Percentiles rank a stretch among this genome's conserved stretches.
phyloP scores from a whole-genome alignment of 2,888 invertebrate genomes.

The Yponomeuta malinellus region DNA sequence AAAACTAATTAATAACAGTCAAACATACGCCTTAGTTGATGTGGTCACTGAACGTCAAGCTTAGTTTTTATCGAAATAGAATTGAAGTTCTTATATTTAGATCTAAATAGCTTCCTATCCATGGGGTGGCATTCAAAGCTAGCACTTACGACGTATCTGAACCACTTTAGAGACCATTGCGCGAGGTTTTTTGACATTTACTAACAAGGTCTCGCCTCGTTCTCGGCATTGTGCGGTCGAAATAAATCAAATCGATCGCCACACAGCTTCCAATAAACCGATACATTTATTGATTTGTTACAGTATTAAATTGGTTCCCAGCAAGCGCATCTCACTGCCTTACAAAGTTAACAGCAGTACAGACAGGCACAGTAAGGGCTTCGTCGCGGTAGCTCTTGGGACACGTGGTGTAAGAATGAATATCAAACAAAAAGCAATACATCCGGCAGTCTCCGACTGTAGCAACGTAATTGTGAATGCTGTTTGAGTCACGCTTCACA shows the following conservation, averaged over 20 bases:
- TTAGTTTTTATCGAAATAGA: not conserved
- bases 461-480: not conserved
- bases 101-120: no score
- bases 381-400: not conserved
- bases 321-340: conserved; percentile 47
- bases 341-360: conserved; percentile 13
- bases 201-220: conserved; percentile 67
- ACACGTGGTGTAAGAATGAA: no score
- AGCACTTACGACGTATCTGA: not conserved
- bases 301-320: conserved; percentile 74
- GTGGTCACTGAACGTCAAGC: no score
- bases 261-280: conserved; percentile 73
- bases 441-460: no score
- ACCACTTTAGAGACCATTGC: conserved; percentile 27
- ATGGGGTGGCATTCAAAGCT: not conserved
- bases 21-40: no score
- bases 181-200: conserved; percentile 61
- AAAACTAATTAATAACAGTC: no score
- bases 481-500: conserved; percentile 12
- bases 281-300: conserved; percentile 76
- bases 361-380: not conserved
- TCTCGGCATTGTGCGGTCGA: conserved; percentile 54
- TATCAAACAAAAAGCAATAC: no score
- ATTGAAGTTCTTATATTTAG: no score
- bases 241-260: conserved; percentile 72